Conservation (phyloP, 2,797 vertebrate species). For the Lophius americanus region DNA sequence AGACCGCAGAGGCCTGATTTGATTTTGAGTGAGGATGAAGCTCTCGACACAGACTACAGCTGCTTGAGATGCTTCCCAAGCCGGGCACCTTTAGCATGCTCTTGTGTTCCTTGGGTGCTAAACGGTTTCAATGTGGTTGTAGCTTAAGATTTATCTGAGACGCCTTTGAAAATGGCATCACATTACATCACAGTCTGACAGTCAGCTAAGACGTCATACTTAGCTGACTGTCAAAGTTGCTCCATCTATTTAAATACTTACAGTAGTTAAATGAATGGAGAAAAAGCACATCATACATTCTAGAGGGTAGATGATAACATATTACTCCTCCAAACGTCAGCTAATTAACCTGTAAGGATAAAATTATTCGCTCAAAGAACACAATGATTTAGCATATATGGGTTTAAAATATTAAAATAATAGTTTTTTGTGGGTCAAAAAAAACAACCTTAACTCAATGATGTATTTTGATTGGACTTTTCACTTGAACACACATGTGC, state of each 20-base stretch:
- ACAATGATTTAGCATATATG: not conserved
- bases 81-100: slow-evolving; percentile 30
- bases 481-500: too few species aligned
- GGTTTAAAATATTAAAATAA: too few species aligned
- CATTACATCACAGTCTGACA: slow-evolving; percentile 47
- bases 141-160: slow-evolving; percentile 46
- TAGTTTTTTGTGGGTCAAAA: too few species aligned
- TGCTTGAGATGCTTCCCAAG: slow-evolving; percentile 15
- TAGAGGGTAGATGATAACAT: slow-evolving; percentile 43
- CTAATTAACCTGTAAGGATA: slow-evolving; percentile 5
- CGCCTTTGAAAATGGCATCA: slow-evolving; percentile 56
- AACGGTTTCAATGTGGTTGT: slow-evolving; percentile 31
- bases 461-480: too few species aligned
- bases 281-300: slow-evolving; percentile 35
- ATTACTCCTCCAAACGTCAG: slow-evolving; percentile 32
- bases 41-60: slow-evolving; percentile 12
- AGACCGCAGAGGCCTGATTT: slow-evolving; percentile 7
- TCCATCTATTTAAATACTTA: slow-evolving; percentile 20
- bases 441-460: too few species aligned
- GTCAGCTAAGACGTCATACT: slow-evolving; percentile 18
- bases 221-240: too few species aligned
- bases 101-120: slow-evolving; percentile 19
- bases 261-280: slow-evolving; percentile 48
- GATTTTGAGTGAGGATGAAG: slow-evolving; percentile 7
- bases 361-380: slow-evolving; percentile 3